A percentile compares a stretch with the other conserved stretches of the same genome.
Conservation (phyloP, 1,140 invertebrate species). For the Paracyclopina nana region DNA sequence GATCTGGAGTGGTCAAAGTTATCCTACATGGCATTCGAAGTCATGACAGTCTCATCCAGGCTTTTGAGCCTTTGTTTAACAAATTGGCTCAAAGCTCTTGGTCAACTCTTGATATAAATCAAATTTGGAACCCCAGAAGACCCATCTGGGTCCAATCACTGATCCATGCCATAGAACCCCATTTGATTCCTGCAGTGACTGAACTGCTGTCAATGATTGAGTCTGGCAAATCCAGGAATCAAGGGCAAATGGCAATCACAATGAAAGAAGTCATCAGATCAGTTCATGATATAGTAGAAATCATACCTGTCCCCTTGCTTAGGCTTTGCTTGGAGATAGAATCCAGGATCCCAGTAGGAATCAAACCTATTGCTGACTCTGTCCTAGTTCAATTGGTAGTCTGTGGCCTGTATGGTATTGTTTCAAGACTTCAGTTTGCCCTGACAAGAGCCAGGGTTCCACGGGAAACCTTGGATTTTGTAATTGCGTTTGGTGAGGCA, state of each 20-base stretch:
- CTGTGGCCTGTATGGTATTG: not conserved
- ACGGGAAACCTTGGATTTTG: not conserved
- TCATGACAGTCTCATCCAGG: not conserved
- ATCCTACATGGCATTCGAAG: not conserved
- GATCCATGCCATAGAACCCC: not conserved
- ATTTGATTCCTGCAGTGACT: not conserved
- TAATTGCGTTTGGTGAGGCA: not conserved
- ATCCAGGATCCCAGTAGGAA: not conserved
- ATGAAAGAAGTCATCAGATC: not conserved
- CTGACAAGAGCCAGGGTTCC: not conserved
- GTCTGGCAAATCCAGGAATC: not conserved
- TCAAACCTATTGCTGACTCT: not conserved
- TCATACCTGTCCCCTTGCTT: not conserved
- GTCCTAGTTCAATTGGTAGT: not conserved
- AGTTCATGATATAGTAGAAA: not conserved
- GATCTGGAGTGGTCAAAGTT: conserved; percentile 1
- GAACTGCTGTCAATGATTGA: conserved; percentile 1
- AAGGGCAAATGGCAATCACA: not conserved
- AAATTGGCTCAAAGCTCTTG: not conserved
- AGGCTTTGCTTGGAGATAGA: not conserved
- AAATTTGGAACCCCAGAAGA: conserved; percentile 9
- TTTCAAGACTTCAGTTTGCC: not conserved
- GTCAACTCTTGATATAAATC: not conserved
- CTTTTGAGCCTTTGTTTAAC: not conserved
- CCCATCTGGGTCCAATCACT: conserved; percentile 1